Conservation (phyloP, 2,888 invertebrate species). For the Diadromus collaris region DNA sequence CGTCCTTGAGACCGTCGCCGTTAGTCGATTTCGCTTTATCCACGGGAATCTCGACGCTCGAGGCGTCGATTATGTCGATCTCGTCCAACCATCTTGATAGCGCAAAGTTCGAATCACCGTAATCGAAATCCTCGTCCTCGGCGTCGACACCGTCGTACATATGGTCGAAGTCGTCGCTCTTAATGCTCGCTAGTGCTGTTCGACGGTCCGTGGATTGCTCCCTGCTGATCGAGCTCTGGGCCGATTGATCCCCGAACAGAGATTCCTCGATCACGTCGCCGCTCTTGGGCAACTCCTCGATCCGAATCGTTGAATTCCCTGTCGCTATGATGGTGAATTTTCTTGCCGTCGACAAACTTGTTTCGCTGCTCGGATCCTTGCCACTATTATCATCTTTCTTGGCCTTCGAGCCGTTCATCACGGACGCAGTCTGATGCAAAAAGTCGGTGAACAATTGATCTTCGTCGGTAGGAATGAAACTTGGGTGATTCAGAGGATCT, state of each 20-base stretch:
- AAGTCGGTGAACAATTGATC: slow-evolving; percentile 38
- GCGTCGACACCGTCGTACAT: slow-evolving; percentile 61
- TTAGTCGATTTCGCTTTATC: not conserved
- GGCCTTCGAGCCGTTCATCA: not conserved
- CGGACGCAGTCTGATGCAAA: not conserved
- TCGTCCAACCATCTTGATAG: slow-evolving; percentile 35
- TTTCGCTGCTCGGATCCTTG: not conserved
- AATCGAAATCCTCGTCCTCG: slow-evolving; percentile 61
- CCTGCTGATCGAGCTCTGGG: slow-evolving; percentile 18
- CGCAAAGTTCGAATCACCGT: slow-evolving; percentile 41
- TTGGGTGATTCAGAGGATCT: not conserved
- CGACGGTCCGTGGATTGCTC: not conserved
- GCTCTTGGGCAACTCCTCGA: slow-evolving; percentile 47
- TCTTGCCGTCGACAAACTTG: slow-evolving; percentile 23
- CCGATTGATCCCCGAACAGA: slow-evolving; percentile 30
- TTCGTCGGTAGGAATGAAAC: slow-evolving; percentile 1
- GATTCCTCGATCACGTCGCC: slow-evolving; percentile 10
- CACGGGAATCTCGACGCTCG: slow-evolving; percentile 28
- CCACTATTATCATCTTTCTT: not conserved
- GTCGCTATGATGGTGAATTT: slow-evolving; percentile 56
- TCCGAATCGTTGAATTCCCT: slow-evolving; percentile 55
- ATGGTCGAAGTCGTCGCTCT: slow-evolving; percentile 60
- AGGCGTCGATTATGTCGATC: slow-evolving; percentile 54
- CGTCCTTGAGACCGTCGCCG: slow-evolving; percentile 2
- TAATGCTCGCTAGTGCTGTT: not conserved